Evolutionary conservation across 2,888 invertebrate species (phyloP).

Genomic region (Molanna angustata): DNA sequence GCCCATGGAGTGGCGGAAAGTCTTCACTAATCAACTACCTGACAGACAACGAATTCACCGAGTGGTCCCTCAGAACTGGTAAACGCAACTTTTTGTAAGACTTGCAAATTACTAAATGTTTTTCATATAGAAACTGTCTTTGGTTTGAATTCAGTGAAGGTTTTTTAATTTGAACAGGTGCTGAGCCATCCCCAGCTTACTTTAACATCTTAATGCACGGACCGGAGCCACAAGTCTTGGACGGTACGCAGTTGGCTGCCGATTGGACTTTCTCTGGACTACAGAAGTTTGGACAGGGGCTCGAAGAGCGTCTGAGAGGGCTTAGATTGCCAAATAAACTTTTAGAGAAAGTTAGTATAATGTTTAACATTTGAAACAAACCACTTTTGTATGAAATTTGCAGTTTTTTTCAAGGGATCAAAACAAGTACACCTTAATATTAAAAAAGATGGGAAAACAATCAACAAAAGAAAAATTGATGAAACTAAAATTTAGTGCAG

Average conservation of each 20-base stretch:
- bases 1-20: conserved; percentile 96
- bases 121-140: conserved; percentile 13
- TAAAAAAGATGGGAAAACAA: too few relatives aligned
- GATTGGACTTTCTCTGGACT: conserved; percentile 92
- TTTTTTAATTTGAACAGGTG: conserved; percentile 58
- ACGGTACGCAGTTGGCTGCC: conserved; percentile 92
- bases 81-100: too few relatives aligned
- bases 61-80: conserved; percentile 85
- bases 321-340: conserved; percentile 77
- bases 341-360: conserved; percentile 89
- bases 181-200: conserved; percentile 90
- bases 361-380: too few relatives aligned
- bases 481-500: too few relatives aligned
- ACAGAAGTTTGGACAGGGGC: conserved; percentile 92
- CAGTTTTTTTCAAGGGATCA: too few relatives aligned
- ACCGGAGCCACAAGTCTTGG: conserved; percentile 78
- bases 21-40: conserved; percentile 92
- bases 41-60: conserved; percentile 80
- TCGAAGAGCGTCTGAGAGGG: conserved; percentile 84
- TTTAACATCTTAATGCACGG: conserved; percentile 91
- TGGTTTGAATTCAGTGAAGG: conserved; percentile 17
- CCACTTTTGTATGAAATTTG: too few relatives aligned
- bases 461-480: too few relatives aligned
- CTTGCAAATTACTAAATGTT: neutral
- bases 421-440: too few relatives aligned